Evolutionary conservation across 2,113 vertebrate species (phyloP).

Genomic region (Petromus typicus): DNA sequence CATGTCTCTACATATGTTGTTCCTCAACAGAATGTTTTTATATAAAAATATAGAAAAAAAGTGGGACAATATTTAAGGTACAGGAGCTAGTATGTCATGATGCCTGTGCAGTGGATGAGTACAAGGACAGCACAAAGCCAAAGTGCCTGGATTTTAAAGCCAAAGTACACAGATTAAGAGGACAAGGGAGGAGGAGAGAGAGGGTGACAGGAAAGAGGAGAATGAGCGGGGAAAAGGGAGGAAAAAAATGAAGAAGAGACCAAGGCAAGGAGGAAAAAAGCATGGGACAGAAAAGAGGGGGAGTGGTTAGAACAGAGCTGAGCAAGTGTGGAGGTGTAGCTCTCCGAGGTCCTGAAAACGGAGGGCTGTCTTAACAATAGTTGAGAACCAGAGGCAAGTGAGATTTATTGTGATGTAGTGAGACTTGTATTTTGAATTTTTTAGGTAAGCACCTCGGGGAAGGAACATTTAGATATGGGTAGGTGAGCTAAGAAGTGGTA

Average conservation of each 20-base stretch:
- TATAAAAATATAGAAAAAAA: background rate
- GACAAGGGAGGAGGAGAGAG: too few species aligned
- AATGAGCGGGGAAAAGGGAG: background rate
- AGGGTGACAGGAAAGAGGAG: too few species aligned
- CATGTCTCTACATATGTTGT: background rate
- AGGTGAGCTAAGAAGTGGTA: too few species aligned
- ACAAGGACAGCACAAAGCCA: background rate
- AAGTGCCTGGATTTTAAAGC: background rate
- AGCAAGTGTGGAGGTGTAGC: accelerated
- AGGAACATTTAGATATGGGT: too few species aligned
- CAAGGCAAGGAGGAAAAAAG: background rate
- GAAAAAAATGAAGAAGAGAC: background rate
- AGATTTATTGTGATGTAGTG: background rate
- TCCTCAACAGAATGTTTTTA: background rate
- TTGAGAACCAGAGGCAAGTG: background rate
- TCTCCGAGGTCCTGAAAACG: constrained; percentile 17
- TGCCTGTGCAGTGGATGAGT: too few species aligned
- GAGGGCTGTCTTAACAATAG: too few species aligned
- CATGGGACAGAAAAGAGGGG: background rate
- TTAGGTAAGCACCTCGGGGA: background rate
- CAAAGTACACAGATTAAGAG: background rate
- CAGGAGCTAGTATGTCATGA: background rate
- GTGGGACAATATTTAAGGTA: background rate
- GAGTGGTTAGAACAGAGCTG: background rate
- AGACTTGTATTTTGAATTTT: background rate